Evolutionary conservation across 2,797 vertebrate genomes (phyloP).

Genomic region (Gallinago stenura): DNA sequence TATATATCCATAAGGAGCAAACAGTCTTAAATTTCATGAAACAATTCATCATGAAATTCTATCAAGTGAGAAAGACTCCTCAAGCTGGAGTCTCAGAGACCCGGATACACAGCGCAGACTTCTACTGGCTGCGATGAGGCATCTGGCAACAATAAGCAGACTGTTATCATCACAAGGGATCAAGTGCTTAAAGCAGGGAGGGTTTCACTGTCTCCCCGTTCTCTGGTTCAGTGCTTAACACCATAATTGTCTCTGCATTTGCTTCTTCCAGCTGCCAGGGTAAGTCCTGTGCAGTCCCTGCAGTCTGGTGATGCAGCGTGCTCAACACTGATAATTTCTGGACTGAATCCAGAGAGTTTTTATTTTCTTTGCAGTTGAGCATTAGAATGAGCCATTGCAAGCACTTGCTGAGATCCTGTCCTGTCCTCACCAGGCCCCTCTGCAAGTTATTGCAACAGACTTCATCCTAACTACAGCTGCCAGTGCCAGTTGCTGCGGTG

Average conservation of each 20-base stretch:
- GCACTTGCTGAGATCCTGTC: not conserved
- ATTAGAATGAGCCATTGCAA: not conserved
- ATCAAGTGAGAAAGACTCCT: not conserved
- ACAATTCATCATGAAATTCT: not conserved
- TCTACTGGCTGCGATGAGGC: slow-evolving; percentile 21
- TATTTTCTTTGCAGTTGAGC: slow-evolving; percentile 19
- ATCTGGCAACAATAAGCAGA: slow-evolving; percentile 46
- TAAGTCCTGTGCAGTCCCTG: not conserved
- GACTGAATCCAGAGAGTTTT: slow-evolving; percentile 31
- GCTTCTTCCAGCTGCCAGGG: slow-evolving; percentile 49
- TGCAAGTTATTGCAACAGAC: not conserved
- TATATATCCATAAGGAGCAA: not conserved
- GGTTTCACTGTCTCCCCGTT: slow-evolving; percentile 29
- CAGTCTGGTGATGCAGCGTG: slow-evolving; percentile 18
- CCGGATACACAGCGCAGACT: not conserved
- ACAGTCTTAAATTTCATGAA: not conserved
- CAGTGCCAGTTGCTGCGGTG: not conserved
- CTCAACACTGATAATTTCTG: slow-evolving; percentile 39
- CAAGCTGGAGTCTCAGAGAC: slow-evolving; percentile 1
- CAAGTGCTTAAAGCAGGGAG: not conserved
- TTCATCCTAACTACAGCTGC: not conserved
- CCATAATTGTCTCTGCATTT: slow-evolving; percentile 24
- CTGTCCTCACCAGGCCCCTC: not conserved
- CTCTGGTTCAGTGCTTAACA: slow-evolving; percentile 53
- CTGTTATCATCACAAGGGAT: slow-evolving; percentile 56